Percentiles rank a stretch among this genome's conserved stretches.
phyloP scores from a whole-genome alignment of 2,888 invertebrate genomes.

The Herminia tarsipennalis region DNA sequence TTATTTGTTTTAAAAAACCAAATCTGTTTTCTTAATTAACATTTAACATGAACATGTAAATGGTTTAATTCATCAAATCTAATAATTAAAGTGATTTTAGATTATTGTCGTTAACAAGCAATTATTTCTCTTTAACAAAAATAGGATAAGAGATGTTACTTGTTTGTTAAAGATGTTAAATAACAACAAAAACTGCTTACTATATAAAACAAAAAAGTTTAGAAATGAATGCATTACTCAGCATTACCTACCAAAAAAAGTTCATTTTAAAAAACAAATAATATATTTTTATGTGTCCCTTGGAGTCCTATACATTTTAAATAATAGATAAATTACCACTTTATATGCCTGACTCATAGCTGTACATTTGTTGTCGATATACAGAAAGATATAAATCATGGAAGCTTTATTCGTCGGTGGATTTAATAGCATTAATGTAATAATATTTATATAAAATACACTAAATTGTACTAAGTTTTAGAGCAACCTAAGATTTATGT shows the following conservation, averaged over 20 bases:
- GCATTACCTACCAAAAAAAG: constrained; percentile 3
- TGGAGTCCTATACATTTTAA: constrained; percentile 34
- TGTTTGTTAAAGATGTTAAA: constrained; percentile 15
- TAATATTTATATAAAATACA: constrained; percentile 1
- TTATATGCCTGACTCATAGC: constrained; percentile 20
- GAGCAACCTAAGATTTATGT: neutral
- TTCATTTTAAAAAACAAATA: constrained; percentile 37
- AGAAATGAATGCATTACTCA: constrained; percentile 13
- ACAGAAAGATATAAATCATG: constrained; percentile 15
- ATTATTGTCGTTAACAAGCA: too few species aligned
- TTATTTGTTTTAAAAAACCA: too few species aligned
- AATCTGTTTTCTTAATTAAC: too few species aligned
- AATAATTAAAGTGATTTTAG: too few species aligned
- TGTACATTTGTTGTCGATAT: constrained; percentile 27
- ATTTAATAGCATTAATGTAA: constrained; percentile 15
- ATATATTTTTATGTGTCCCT: constrained; percentile 41
- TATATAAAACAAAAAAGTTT: constrained; percentile 7
- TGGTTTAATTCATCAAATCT: neutral
- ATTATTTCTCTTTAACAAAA: neutral
- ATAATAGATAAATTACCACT: constrained; percentile 7
- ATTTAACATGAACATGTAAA: too few species aligned
- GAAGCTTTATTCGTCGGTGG: constrained; percentile 24
- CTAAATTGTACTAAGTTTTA: constrained; percentile 7
- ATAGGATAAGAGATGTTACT: neutral
- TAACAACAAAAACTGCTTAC: constrained; percentile 25